These are phyloP conservation scores for Penelope pileata DNA, from an alignment of 2,113 vertebrate genomes.

Conservation along the genomic window DNA sequence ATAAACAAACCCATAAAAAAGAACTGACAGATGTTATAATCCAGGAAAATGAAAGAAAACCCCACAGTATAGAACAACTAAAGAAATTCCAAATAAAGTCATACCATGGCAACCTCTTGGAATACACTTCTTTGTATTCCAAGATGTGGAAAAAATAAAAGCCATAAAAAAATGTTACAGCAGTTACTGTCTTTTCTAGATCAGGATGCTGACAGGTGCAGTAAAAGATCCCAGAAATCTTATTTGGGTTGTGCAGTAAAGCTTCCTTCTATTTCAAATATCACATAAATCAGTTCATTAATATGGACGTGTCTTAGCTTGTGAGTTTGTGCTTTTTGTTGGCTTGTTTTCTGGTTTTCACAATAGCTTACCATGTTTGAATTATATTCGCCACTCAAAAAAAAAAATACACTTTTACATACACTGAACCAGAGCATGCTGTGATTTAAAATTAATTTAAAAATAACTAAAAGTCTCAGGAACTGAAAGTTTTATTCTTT, in stretches of 20 bases:
- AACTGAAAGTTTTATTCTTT: not conserved
- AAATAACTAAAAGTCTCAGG: not conserved
- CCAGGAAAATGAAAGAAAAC: constrained; percentile 60
- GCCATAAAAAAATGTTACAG: not conserved
- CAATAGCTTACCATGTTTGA: not conserved
- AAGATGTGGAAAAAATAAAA: not conserved
- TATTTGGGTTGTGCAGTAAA: not conserved
- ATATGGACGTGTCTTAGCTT: not conserved
- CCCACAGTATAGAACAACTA: not conserved
- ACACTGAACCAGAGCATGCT: not conserved
- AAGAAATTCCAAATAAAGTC: constrained; percentile 40
- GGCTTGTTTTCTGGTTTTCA: not conserved
- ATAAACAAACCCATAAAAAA: constrained; percentile 68
- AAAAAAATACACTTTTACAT: not conserved
- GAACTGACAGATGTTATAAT: constrained; percentile 62
- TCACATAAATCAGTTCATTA: not conserved
- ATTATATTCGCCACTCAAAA: not conserved
- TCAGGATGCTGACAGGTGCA: not conserved
- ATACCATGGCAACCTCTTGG: not conserved
- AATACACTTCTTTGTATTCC: not conserved
- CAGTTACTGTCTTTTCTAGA: not conserved
- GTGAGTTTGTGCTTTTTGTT: not conserved
- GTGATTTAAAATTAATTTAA: constrained; percentile 10
- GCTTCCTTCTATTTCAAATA: not conserved
- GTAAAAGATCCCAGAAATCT: not conserved